Evolutionary conservation across 1,140 invertebrate species (phyloP), one percentile per base, ranked within the genome.

Genomic region (Drosophila dunni): DNA sequence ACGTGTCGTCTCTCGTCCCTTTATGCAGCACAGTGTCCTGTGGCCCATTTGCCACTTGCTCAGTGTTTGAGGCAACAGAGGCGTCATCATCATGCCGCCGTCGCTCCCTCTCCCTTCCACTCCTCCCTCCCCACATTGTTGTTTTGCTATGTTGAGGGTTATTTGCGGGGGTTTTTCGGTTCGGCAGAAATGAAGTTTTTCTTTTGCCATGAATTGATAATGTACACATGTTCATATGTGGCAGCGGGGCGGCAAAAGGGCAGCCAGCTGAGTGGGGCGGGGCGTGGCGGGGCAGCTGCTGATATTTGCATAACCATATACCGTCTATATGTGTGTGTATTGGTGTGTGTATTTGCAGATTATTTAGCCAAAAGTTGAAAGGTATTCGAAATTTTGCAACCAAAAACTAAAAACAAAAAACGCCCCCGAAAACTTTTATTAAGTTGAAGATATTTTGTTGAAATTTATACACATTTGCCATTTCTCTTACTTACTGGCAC

Each of bases 391-490:
- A 64, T 75, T n/a, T 44, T 63, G 72, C 66, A 75, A 61, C 56
- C 56, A 70, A 78, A 68, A 76, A 77, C 76, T 75, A 78, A 78
- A 78, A 75, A 77, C 73, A 85, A 78, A 75, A 53, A 45, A 57
- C 73, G 72, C 67, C 64, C 80, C 77, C 76, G 68, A 80, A 80
- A 89, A 89, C 84, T 88, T 88, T 88, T 89, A 88, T 89, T 89
- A 89, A 89, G 84, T 89, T 89, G 77, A 89, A 89, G 84, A 84
- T 88, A 88, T 89, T 88, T 88, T 88, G 84, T 89, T 89, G 80
- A 89, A 89, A 89, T 89, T 88, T 89, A 89, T 89, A 89, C 84
- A 89, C 83, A 88, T 86, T 85, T 79, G 79, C 82, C 77, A 88
- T 82, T 72, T 77, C 66, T 38, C 60, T 50, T 65, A 36, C 7